Percentiles rank a stretch among this genome's conserved stretches.
These are phyloP conservation scores for Archaeoteleia sp. DNA, from an alignment of 2,888 invertebrate genomes.

Conservation along the genomic window DNA sequence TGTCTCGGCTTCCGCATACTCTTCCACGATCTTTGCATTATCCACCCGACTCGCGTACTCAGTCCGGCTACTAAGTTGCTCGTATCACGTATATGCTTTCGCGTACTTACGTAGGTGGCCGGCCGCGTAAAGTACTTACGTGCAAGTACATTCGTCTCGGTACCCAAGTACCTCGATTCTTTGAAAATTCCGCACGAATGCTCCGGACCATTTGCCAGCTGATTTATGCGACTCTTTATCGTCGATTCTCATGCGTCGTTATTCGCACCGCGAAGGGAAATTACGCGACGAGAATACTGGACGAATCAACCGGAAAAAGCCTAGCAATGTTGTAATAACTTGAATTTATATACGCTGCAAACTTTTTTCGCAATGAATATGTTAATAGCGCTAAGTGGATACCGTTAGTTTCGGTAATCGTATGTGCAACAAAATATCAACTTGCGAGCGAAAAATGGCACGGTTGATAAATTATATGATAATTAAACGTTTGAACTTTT, in stretches of 20 bases:
- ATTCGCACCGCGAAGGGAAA: constrained; percentile 41
- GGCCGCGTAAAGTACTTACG: constrained; percentile 33
- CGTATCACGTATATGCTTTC: constrained; percentile 28
- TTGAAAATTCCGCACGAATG: constrained; percentile 46
- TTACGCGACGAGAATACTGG: constrained; percentile 40
- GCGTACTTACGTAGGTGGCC: constrained; percentile 47
- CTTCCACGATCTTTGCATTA: constrained; percentile 58
- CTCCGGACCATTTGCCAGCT: constrained; percentile 47
- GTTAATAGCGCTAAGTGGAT: constrained; percentile 25
- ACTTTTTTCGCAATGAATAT: constrained; percentile 30
- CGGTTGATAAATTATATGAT: too few species aligned
- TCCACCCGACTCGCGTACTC: constrained; percentile 47
- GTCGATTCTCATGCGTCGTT: constrained; percentile 41
- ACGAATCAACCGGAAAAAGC: constrained; percentile 36
- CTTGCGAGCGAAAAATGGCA: too few species aligned
- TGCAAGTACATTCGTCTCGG: constrained; percentile 40
- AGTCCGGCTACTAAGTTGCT: constrained; percentile 42
- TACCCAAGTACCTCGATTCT: constrained; percentile 39
- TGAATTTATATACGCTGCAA: constrained; percentile 34
- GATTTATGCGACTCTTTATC: constrained; percentile 51
- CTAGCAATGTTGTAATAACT: constrained; percentile 26
- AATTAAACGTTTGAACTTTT: too few species aligned
- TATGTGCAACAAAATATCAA: too few species aligned
- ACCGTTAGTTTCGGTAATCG: constrained; percentile 25
- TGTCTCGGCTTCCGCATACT: constrained; percentile 69